Base-by-base conservation (phyloP, 1,140 invertebrate genomes). In the Dendrolimus kikuchii region DNA sequence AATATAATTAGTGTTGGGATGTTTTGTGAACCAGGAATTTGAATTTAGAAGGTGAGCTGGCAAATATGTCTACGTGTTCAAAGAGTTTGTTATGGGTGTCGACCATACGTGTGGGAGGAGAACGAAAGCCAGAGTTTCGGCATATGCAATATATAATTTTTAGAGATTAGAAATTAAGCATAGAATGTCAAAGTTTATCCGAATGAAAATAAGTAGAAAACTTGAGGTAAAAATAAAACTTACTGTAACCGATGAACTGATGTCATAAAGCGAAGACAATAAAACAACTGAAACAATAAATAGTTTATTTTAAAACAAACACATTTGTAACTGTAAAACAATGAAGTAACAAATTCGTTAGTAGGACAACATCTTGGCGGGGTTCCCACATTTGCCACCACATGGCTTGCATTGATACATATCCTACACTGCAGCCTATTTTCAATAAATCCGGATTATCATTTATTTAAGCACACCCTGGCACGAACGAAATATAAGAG, bases 361-460 rank as follows among this genome's bases (percentile, higher is more conserved):
- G 71, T 75, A 64, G 74, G 65, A 74, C 74, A 78, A 69, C 68
- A 60, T 78, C 74, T 84, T 83, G 82, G 82, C 79, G 79, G 75
- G 71, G 76, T 84, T 86, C 82, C 81, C 82, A 84, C 81, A 86
- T 81, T 81, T 72, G 71, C 71, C 64, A 79, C 79, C 78, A 86
- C 82, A 79, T 84, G 79, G 74, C 61, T 73, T 66, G 68, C 66
- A 78, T 78, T 76, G 72, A 79, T 80, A 83, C 70, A 74, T 70
- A 68, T 76, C 65, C 60, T 57, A 69, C 69, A 77, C 64, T 67
- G 58, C 59, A 66, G 60, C 62, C 70, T 74, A 81, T 58, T 73
- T 82, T 84, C 77, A 82, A 82, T 83, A 83, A 81, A 81, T 82
- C 71, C 71, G 74, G 76, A 82, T 84, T 82, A 81, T 74, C 71